Evolutionary conservation across 2,113 vertebrate species (phyloP).

Genomic region (Catharus minimus): DNA sequence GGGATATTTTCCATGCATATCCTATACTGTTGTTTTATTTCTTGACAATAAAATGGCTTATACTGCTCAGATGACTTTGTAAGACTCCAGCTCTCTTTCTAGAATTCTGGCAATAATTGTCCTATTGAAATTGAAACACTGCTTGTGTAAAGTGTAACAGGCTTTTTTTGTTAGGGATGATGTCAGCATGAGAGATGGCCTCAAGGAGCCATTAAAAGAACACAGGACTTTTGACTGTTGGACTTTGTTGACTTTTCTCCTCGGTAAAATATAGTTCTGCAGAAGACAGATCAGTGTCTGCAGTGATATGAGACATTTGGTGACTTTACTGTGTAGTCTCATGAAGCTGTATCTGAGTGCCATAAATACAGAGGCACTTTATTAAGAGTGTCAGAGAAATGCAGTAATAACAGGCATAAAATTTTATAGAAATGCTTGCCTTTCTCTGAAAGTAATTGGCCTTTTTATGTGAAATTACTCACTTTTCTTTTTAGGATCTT

Average conservation of each 20-base stretch:
- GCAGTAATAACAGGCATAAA: constrained; percentile 19
- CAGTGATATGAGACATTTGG: constrained; percentile 24
- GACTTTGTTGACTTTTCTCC: constrained; percentile 51
- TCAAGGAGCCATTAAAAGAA: constrained; percentile 75
- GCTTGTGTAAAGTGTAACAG: constrained; percentile 58
- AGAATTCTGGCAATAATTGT: constrained; percentile 48
- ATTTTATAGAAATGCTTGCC: constrained; percentile 40
- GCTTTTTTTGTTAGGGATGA: constrained; percentile 71
- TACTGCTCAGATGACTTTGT: constrained; percentile 26
- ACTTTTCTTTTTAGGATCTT: neutral
- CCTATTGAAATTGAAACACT: constrained; percentile 39
- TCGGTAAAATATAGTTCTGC: constrained; percentile 55
- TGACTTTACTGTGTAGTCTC: constrained; percentile 36
- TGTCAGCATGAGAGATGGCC: constrained; percentile 68
- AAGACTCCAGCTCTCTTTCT: constrained; percentile 26
- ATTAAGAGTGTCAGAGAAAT: constrained; percentile 18
- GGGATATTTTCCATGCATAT: constrained; percentile 36
- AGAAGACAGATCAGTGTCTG: constrained; percentile 62
- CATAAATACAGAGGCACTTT: neutral
- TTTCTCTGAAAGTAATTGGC: constrained; percentile 32
- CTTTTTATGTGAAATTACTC: constrained; percentile 21
- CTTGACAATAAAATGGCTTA: constrained; percentile 12
- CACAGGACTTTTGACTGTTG: constrained; percentile 67
- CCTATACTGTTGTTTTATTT: constrained; percentile 34
- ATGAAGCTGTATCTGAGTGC: constrained; percentile 5